phyloP scores from a whole-genome alignment of 1,140 invertebrate species.

The Nephila pilipes region DNA sequence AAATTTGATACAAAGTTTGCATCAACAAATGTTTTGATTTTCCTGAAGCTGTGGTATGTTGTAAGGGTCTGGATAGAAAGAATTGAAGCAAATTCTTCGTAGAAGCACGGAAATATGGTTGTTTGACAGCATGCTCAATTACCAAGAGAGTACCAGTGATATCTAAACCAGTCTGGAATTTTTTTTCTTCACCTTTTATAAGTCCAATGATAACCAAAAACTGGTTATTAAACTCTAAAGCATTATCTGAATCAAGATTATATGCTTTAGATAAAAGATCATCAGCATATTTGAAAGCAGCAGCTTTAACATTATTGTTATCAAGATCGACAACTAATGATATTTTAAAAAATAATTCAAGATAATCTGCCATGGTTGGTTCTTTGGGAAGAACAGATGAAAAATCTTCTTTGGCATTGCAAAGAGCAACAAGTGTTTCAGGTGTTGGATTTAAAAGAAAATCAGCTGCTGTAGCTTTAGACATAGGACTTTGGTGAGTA shows the following conservation, averaged over 20 bases:
- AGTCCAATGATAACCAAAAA: conserved; percentile 87
- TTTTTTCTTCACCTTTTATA: conserved; percentile 84
- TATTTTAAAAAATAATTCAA: conserved; percentile 54
- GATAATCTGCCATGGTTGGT: conserved; percentile 28
- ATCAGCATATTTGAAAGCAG: conserved; percentile 62
- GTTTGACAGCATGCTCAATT: conserved; percentile 79
- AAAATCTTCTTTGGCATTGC: conserved; percentile 37
- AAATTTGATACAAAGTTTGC: conserved; percentile 78
- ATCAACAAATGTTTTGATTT: conserved; percentile 78
- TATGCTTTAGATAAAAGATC: conserved; percentile 67
- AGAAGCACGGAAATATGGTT: conserved; percentile 80
- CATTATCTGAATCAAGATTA: conserved; percentile 52
- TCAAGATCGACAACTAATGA: neutral
- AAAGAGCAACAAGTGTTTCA: conserved; percentile 28
- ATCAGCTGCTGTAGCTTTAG: neutral
- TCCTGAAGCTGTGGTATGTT: conserved; percentile 72
- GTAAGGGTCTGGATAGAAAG: conserved; percentile 79
- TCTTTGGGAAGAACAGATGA: conserved; percentile 36
- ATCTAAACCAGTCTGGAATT: conserved; percentile 79
- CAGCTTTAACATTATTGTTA: conserved; percentile 33
- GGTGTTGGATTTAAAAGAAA: conserved; percentile 38
- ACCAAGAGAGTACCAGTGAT: conserved; percentile 81
- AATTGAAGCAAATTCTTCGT: conserved; percentile 80
- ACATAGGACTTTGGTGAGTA: neutral
- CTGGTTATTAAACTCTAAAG: conserved; percentile 85